phyloP scores from a whole-genome alignment of 2,113 vertebrate species.

The Microcebus murinus region DNA sequence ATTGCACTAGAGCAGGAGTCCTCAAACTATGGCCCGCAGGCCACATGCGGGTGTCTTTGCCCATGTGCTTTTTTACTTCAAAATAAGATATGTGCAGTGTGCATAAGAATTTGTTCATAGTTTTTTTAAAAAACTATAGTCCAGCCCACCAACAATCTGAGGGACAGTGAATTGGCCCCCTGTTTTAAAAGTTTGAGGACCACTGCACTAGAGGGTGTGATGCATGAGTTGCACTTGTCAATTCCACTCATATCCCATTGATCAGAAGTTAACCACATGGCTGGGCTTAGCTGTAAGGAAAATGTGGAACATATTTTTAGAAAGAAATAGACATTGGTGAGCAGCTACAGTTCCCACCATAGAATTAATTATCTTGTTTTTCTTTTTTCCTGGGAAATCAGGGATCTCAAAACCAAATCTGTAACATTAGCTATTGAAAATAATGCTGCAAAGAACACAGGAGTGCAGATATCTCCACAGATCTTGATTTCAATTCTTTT shows the following conservation, averaged over 20 bases:
- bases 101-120: too few species aligned
- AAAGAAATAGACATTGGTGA: neutral
- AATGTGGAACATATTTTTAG: constrained; percentile 12
- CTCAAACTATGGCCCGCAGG: too few species aligned
- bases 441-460: neutral
- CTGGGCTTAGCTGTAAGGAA: neutral
- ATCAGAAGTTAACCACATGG: neutral
- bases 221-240: neutral
- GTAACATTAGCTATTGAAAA: neutral
- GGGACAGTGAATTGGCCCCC: too few species aligned
- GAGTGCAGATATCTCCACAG: neutral
- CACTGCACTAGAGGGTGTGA: neutral
- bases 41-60: too few species aligned
- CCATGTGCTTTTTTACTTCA: too few species aligned
- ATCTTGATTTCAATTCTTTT: neutral
- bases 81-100: too few species aligned
- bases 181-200: too few species aligned
- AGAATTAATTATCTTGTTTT: neutral
- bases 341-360: neutral
- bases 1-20: neutral
- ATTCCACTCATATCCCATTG: neutral
- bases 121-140: too few species aligned
- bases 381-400: neutral
- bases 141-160: too few species aligned
- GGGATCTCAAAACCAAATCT: constrained; percentile 10